A percentile compares a stretch with the other conserved stretches of the same genome.
phyloP scores from a whole-genome alignment of 2,113 vertebrate genomes.

The Nycticorax nycticorax region DNA sequence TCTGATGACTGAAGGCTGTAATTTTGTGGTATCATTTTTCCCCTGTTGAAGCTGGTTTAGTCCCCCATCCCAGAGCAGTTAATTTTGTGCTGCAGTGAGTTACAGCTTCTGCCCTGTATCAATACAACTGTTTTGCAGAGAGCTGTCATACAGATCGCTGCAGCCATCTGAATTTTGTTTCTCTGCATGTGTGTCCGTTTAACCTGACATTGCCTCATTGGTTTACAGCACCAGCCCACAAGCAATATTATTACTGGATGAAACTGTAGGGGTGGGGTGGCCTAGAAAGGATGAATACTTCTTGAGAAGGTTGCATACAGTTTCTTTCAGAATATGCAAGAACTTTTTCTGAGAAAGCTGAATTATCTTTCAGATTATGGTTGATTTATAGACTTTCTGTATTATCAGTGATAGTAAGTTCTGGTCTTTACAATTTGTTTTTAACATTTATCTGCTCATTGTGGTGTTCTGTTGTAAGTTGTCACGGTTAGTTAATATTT shows the following conservation, averaged over 20 bases:
- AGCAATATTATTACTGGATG: background rate
- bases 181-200: background rate
- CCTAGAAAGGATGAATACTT: background rate
- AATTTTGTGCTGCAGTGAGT: background rate
- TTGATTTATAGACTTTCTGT: background rate
- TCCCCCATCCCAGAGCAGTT: background rate
- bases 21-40: background rate
- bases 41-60: background rate
- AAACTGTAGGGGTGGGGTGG: background rate
- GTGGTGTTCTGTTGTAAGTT: background rate
- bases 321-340: background rate
- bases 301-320: no score
- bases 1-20: background rate
- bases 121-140: background rate
- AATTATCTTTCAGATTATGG: background rate
- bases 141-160: background rate
- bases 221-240: background rate
- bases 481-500: background rate
- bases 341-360: background rate
- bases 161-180: background rate
- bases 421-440: background rate
- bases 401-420: background rate
- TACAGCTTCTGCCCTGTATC: no score
- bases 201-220: background rate
- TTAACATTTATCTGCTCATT: background rate